These are phyloP conservation scores for Buteo buteo DNA, from an alignment of 2,113 vertebrate species.

Conservation along the genomic window DNA sequence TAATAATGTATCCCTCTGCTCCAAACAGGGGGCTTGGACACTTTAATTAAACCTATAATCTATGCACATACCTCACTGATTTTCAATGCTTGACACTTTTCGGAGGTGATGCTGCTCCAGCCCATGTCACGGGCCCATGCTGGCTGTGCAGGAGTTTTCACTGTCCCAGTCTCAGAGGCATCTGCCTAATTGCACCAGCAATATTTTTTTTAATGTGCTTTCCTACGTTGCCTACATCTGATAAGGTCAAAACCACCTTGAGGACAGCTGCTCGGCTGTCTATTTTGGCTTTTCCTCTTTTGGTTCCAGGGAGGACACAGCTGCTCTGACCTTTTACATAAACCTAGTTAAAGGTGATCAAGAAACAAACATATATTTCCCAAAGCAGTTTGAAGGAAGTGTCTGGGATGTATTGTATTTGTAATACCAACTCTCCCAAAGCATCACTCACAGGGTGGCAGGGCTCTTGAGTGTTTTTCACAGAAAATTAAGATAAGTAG, in stretches of 20 bases:
- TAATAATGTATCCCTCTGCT: neutral
- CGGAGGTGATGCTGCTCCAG: neutral
- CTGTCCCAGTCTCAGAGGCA: neutral
- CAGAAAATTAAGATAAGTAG: neutral
- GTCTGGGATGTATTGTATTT: neutral
- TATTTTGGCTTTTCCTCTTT: neutral
- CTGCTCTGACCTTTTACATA: constrained; percentile 16
- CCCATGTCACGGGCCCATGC: rapidly evolving
- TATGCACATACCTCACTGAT: neutral
- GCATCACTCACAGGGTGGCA: rapidly evolving
- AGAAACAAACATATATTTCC: neutral
- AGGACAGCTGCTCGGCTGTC: constrained; percentile 8
- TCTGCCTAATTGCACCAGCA: neutral
- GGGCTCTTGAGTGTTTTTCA: neutral
- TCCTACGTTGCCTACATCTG: neutral
- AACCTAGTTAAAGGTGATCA: neutral
- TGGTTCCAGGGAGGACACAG: neutral
- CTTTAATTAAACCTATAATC: neutral
- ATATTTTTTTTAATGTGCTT: neutral
- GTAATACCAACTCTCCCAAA: neutral
- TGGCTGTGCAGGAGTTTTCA: neutral
- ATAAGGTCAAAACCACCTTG: constrained; percentile 51
- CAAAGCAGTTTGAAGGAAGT: neutral
- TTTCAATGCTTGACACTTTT: neutral
- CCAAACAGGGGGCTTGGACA: neutral